phyloP scores from a whole-genome alignment of 2,113 vertebrate genomes.

The Cyprinodon variegatus region DNA sequence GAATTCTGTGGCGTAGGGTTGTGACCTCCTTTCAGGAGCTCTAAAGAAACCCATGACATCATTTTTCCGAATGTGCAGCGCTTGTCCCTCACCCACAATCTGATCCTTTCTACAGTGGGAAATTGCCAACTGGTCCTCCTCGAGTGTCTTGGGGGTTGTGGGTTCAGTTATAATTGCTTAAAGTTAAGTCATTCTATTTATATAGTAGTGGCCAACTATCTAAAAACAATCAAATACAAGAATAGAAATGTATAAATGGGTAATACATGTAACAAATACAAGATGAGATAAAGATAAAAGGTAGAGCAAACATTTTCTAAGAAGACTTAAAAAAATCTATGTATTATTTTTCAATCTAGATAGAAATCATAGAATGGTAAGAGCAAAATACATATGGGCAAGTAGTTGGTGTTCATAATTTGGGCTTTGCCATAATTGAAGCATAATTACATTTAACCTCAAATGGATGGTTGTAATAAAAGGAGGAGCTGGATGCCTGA shows the following conservation, averaged over 20 bases:
- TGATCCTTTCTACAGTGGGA: conserved; percentile 11
- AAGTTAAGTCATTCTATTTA: not conserved
- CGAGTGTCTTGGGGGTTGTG: conserved; percentile 13
- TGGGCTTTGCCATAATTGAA: not conserved
- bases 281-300: not conserved
- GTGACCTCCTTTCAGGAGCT: conserved; percentile 54
- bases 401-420: not conserved
- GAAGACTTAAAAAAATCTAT: not conserved
- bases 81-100: conserved; percentile 31
- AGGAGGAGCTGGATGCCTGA: not conserved
- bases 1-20: conserved; percentile 59
- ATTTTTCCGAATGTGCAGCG: conserved; percentile 54
- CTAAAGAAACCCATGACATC: conserved; percentile 70
- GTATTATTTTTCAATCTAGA: not conserved
- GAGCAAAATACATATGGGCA: not conserved
- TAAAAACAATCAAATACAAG: not conserved
- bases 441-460: too few relatives aligned
- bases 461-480: too few relatives aligned
- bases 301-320: not conserved
- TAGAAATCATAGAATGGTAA: not conserved
- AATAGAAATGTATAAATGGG: not conserved
- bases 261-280: not conserved
- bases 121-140: conserved; percentile 12
- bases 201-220: too few relatives aligned
- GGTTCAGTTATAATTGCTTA: conserved; percentile 32